Base-by-base conservation (phyloP, 2,888 invertebrate species). In the Callyntrura guangdongensis region DNA sequence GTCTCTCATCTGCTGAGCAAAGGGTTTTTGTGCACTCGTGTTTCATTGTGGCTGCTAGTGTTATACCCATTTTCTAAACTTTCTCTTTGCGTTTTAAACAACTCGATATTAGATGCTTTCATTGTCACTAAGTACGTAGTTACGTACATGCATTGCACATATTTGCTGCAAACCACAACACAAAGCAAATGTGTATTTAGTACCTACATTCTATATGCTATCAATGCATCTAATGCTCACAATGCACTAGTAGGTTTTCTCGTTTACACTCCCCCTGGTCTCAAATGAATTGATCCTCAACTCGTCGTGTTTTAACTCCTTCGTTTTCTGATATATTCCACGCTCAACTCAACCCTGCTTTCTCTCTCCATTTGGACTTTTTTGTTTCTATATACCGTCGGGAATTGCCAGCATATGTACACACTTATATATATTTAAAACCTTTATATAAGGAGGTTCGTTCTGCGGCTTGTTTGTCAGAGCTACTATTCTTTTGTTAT, bases 231-330 rank as follows among this genome's bases (percentile, higher is more conserved):
- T 61, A 22, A 20, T 22, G 1, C 8, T 0, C 0, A 22, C 5
- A 61, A n/a, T 56, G 56, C 14, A 5, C 56, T 22, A 36, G 61
- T 22, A 61, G 36, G 36, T 6, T 20, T 61, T 61, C 61, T 11
- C 20, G n/a, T 20, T 22, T 61, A 20, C 17, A 22, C 22, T 61
- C 22, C 69, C n/a, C 36, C 6, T 17, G 6, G 67, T 87, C 87
- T 81, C 69, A 81, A 87, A 81, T 87, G 87, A 81, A 81, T 81
- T 81, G 87, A 81, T 87, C 81, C 47, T 67, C 64, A 25, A 77
- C 86, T 77, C 6, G 22, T 25, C 22, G 77, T 53, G 8, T 67
- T 36, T 69, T 64, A 53, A 11, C 36, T 20, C 1, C 27, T 67
- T 27, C 69, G 36, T 17, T 49, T 45, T 81, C 49, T 22, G 8